Evolutionary conservation across 2,797 vertebrate genomes (phyloP).

Genomic region (Amazona finschi): DNA sequence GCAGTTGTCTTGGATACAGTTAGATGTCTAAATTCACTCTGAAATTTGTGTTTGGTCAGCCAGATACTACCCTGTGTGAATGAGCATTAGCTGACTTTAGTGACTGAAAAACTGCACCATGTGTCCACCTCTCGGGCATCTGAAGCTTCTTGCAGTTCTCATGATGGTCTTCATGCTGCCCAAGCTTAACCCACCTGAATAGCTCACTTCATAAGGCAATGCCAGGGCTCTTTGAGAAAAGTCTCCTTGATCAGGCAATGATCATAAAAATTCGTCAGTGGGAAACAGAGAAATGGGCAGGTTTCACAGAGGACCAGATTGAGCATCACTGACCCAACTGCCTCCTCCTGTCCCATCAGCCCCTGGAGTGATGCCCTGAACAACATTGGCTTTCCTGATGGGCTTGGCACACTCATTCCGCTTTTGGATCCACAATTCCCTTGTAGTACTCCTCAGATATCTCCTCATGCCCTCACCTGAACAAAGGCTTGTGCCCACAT

Average conservation of each 20-base stretch:
- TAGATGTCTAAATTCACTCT: background rate
- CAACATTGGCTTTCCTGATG: background rate
- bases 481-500: background rate
- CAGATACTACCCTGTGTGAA: background rate
- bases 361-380: background rate
- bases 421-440: background rate
- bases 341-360: background rate
- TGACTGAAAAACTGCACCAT: background rate
- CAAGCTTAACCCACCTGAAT: background rate
- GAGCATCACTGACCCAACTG: background rate
- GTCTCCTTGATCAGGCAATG: background rate
- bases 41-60: background rate
- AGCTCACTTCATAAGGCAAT: background rate
- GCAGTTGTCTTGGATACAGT: background rate
- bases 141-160: background rate
- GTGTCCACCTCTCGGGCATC: background rate
- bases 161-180: background rate
- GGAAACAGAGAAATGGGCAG: background rate
- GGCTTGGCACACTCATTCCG: background rate
- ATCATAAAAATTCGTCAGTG: background rate
- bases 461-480: background rate
- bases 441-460: background rate
- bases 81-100: background rate
- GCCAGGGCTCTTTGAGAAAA: background rate
- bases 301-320: background rate